Percentiles rank a stretch among this genome's conserved stretches.
Evolutionary conservation across 2,888 invertebrate species (phyloP).

Genomic region (Alloplasta piceator): DNA sequence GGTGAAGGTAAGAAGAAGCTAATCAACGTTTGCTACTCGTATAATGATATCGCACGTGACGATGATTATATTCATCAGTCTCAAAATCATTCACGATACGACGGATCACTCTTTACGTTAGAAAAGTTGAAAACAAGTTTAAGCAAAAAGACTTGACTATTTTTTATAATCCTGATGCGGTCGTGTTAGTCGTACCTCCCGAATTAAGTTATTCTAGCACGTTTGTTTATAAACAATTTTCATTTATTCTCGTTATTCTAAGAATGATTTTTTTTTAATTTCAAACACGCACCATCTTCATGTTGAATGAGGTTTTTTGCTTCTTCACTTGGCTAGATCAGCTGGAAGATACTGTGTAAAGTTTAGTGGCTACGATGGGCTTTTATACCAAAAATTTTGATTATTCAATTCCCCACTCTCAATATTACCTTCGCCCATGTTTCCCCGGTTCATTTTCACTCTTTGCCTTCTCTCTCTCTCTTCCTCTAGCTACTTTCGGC

Average conservation of each 20-base stretch:
- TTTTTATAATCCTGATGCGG: no score
- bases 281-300: constrained; percentile 68
- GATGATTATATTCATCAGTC: no score
- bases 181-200: no score
- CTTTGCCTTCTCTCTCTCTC: background rate
- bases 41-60: no score
- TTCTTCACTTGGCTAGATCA: constrained; percentile 50
- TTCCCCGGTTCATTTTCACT: background rate
- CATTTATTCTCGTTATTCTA: background rate
- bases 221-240: constrained; percentile 8
- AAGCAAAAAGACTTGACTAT: no score
- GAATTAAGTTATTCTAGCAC: background rate
- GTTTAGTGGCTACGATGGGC: constrained; percentile 16
- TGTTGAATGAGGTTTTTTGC: constrained; percentile 55
- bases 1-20: background rate
- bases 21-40: background rate
- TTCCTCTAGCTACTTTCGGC: constrained; percentile 2
- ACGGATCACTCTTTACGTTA: no score
- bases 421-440: constrained; percentile 31
- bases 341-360: constrained; percentile 56
- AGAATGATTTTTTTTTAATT: constrained; percentile 19
- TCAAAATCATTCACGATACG: no score
- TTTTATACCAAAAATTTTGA: constrained; percentile 61
- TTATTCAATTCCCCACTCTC: constrained; percentile 51
- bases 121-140: no score